phyloP scores from a whole-genome alignment of 1,140 invertebrate species.

The Palaemon carinicauda region DNA sequence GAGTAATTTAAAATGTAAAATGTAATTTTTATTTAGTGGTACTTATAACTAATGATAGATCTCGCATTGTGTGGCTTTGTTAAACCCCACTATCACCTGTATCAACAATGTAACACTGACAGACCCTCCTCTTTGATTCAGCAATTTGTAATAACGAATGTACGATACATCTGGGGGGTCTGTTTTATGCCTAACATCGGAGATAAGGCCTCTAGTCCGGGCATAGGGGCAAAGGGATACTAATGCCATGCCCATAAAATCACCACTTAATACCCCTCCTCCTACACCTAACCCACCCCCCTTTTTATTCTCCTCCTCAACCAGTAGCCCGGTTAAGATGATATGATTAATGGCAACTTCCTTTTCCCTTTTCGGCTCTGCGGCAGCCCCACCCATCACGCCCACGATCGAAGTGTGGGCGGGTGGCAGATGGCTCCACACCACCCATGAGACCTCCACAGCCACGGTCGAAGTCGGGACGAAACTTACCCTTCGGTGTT shows the following conservation, averaged over 20 bases:
- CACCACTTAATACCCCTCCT: background rate
- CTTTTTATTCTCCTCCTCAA: background rate
- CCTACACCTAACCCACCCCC: background rate
- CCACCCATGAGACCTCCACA: background rate
- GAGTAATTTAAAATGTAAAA: too few species aligned
- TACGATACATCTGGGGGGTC: too few species aligned
- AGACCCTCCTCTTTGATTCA: too few species aligned
- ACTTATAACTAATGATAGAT: too few species aligned
- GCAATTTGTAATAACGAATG: too few species aligned
- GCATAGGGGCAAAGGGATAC: background rate
- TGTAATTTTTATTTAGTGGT: too few species aligned
- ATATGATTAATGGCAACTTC: background rate
- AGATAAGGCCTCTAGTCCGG: too few species aligned
- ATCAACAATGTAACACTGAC: too few species aligned
- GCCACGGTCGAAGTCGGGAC: constrained; percentile 11
- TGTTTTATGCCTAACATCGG: too few species aligned
- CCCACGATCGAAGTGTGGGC: constrained; percentile 39
- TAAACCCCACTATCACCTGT: too few species aligned
- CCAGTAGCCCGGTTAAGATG: background rate
- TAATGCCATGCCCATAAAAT: background rate
- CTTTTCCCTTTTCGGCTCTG: background rate
- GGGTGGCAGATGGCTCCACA: background rate
- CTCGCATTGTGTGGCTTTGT: too few species aligned
- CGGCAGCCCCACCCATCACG: constrained; percentile 1
- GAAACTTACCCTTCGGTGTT: constrained; percentile 6